Base-by-base conservation (phyloP, 2,113 vertebrate species). In the Paralichthys olivaceus region DNA sequence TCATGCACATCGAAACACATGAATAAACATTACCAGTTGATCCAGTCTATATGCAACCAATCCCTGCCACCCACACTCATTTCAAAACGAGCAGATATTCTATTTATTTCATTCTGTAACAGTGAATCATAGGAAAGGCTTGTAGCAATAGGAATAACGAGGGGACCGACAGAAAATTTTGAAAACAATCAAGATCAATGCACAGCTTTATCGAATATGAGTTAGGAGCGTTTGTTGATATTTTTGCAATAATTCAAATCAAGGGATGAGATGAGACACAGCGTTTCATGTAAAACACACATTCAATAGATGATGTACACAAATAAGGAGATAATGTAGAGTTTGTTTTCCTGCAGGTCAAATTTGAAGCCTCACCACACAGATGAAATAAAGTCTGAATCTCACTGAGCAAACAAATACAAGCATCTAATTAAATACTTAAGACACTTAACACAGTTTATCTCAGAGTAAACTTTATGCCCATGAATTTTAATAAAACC, bases 31-130 rank as follows among this genome's bases (percentile, higher is more conserved):
- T 7, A 88, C 73, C 80, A 80, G 75, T 71, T 75, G 80, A 84
- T 84, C 76, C 78, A 71, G 82, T 86, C 87, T 86, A 82, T 79
- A 84, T 76, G 73, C 72, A 88, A 68, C 80, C 69, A 74, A 40
- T 49, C 84, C 81, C 75, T 68, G 72, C 88, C 90, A 57, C 92
- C 92, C 88, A 92, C 89, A 84, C 84, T 80, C 49, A 43, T 79
- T 87, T 85, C 89, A 69, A 84, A 83, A 82, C 71, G 81, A 87
- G 88, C 83, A 81, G 72, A 88, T 77, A 83, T 81, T 88, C 84
- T 89, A 81, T 85, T 81, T 93, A 81, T 70, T 83, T n/a, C 68
- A 72, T 77, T 63, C 75, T 69, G 47, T 71, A 53, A 63, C 79
- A 59, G 79, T 76, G 75, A 88, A 82, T 84, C 63, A 86, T 20